These are phyloP conservation scores for Hypsopygia costalis DNA, from an alignment of 2,888 invertebrate genomes.

Conservation along the genomic window DNA sequence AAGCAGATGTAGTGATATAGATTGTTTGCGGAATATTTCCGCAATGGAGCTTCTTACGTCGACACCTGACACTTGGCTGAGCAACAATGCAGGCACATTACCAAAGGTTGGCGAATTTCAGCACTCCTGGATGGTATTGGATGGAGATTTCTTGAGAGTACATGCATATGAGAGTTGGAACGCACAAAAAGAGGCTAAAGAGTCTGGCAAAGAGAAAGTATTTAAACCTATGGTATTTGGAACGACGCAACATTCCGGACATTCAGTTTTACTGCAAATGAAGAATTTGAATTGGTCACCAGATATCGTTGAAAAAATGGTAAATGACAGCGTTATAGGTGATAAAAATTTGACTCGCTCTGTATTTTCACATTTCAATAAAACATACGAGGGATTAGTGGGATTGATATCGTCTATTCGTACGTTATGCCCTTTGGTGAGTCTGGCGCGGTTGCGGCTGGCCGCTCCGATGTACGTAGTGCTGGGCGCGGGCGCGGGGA, in stretches of 20 bases:
- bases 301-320: slow-evolving; percentile 82
- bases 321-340: slow-evolving; percentile 83
- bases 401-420: slow-evolving; percentile 89
- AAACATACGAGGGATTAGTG: slow-evolving; percentile 85
- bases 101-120: slow-evolving; percentile 82
- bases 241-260: slow-evolving; percentile 87
- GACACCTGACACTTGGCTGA: slow-evolving; percentile 87
- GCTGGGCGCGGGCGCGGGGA: slow-evolving; percentile 81
- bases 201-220: slow-evolving; percentile 61
- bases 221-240: slow-evolving; percentile 83
- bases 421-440: slow-evolving; percentile 88
- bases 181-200: slow-evolving; percentile 55
- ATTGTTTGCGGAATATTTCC: slow-evolving; percentile 78
- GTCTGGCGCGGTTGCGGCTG: slow-evolving; percentile 82
- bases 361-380: slow-evolving; percentile 83
- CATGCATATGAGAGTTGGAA: slow-evolving; percentile 85
- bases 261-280: slow-evolving; percentile 80
- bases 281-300: slow-evolving; percentile 84
- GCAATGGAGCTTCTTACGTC: slow-evolving; percentile 82
- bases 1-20: slow-evolving; percentile 77
- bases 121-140: slow-evolving; percentile 89
- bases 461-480: slow-evolving; percentile 88
- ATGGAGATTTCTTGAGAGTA: slow-evolving; percentile 84
- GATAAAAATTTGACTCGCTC: slow-evolving; percentile 82
- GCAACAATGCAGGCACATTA: slow-evolving; percentile 80